Conservation (phyloP, 2,797 vertebrate species). For the Thunnus albacares region DNA sequence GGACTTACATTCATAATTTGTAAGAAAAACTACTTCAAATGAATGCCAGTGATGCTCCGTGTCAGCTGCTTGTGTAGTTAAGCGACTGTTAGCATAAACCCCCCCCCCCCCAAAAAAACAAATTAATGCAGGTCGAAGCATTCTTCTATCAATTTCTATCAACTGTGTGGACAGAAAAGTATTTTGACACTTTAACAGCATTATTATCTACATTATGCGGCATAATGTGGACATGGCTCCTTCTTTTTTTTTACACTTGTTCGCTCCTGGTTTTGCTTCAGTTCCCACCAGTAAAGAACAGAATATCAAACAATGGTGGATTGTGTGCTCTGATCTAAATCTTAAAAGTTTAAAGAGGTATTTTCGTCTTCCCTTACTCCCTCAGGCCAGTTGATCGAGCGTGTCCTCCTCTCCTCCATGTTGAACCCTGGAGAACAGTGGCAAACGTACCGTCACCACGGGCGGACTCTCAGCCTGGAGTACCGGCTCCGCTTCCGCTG, state of each 20-base stretch:
- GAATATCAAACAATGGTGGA: background rate
- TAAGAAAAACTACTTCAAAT: background rate
- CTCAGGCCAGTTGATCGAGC: slow-evolving; percentile 85
- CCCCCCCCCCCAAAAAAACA: too few species aligned
- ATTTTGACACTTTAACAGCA: too few species aligned
- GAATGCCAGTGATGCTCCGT: background rate
- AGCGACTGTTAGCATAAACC: too few species aligned
- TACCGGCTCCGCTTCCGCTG: slow-evolving; percentile 87
- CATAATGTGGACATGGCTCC: too few species aligned
- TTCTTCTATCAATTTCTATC: too few species aligned
- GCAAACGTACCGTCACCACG: slow-evolving; percentile 82
- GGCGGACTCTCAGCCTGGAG: slow-evolving; percentile 79
- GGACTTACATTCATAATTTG: background rate
- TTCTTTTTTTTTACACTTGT: too few species aligned
- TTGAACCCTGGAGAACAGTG: slow-evolving; percentile 88
- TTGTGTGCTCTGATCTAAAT: background rate
- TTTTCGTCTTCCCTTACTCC: background rate
- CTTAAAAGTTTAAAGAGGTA: background rate
- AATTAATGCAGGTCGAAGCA: too few species aligned
- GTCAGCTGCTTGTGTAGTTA: too few species aligned
- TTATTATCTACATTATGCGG: too few species aligned
- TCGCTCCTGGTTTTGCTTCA: too few species aligned
- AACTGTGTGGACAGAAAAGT: too few species aligned
- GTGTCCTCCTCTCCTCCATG: slow-evolving; percentile 86
- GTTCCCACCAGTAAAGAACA: background rate